phyloP scores from a whole-genome alignment of 1,140 invertebrate species.

The Bombyx mori region DNA sequence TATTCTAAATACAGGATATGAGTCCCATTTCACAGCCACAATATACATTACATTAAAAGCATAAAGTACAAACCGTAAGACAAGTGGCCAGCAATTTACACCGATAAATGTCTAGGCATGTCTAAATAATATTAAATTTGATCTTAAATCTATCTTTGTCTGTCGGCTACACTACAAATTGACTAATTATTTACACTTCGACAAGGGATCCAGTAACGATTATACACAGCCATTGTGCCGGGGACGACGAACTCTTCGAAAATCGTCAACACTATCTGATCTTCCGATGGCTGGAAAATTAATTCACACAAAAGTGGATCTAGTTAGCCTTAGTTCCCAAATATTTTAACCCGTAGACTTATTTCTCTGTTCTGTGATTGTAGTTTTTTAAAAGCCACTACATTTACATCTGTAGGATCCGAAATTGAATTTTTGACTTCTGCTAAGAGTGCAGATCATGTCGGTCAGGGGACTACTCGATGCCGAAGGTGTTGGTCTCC shows the following conservation, averaged over 20 bases:
- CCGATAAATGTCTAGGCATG: slow-evolving; percentile 33
- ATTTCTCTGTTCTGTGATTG: no score
- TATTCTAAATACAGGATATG: slow-evolving; percentile 50
- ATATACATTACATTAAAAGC: slow-evolving; percentile 58
- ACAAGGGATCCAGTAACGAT: slow-evolving; percentile 12
- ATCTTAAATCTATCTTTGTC: slow-evolving; percentile 37
- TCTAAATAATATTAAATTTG: slow-evolving; percentile 29
- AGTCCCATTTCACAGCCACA: slow-evolving; percentile 62
- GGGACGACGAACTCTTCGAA: slow-evolving; percentile 4
- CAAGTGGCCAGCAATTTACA: slow-evolving; percentile 37
- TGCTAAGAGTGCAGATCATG: not conserved
- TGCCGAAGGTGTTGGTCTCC: slow-evolving; percentile 97
- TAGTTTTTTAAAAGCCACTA: no score
- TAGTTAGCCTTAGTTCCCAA: no score
- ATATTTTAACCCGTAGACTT: no score
- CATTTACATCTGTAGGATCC: no score
- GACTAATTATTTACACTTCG: slow-evolving; percentile 48
- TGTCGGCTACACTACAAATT: slow-evolving; percentile 33
- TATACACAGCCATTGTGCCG: slow-evolving; percentile 13
- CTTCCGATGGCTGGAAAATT: not conserved
- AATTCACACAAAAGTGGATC: no score
- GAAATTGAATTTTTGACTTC: not conserved
- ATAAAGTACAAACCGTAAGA: slow-evolving; percentile 51
- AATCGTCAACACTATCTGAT: slow-evolving; percentile 1
- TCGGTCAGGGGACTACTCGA: slow-evolving; percentile 81